Evolutionary conservation across 2,888 invertebrate genomes (phyloP).

Genomic region (Leucophora obtusa): DNA sequence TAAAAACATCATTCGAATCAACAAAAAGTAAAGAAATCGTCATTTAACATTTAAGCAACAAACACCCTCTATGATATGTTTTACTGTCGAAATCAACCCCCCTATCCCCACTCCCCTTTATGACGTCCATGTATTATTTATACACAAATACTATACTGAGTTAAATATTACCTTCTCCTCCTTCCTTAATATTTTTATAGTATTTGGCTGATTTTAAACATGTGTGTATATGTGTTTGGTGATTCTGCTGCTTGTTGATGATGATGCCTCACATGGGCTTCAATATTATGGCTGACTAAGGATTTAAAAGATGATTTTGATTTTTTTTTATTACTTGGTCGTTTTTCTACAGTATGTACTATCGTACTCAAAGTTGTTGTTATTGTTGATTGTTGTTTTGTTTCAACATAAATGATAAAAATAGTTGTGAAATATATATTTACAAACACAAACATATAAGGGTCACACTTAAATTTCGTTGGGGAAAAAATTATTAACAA

Average conservation of each 20-base stretch:
- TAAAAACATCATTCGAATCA: constrained; percentile 11
- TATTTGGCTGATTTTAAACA: constrained; percentile 33
- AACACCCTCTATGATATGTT: constrained; percentile 5
- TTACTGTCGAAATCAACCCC: constrained; percentile 11
- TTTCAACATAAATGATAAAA: constrained; percentile 56
- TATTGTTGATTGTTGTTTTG: constrained; percentile 55
- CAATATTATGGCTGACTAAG: constrained; percentile 61
- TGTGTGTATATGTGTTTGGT: constrained; percentile 17
- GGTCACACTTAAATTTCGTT: no score
- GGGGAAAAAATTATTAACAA: no score
- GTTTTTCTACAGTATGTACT: constrained; percentile 19
- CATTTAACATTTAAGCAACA: constrained; percentile 38
- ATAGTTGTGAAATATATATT: constrained; percentile 52
- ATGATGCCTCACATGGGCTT: constrained; percentile 60
- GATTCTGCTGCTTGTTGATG: constrained; percentile 44
- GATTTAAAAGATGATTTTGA: constrained; percentile 62
- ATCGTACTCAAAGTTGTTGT: constrained; percentile 1
- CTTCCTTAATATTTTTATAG: not conserved
- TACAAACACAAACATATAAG: not conserved
- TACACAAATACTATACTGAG: not conserved
- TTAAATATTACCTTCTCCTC: constrained; percentile 19
- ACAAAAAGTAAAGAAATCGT: constrained; percentile 30
- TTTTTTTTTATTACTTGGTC: constrained; percentile 34
- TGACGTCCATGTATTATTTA: constrained; percentile 6
- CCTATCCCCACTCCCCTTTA: not conserved